Base-by-base conservation (phyloP, 2,797 vertebrate species). In the Rhodeus uyekii region DNA sequence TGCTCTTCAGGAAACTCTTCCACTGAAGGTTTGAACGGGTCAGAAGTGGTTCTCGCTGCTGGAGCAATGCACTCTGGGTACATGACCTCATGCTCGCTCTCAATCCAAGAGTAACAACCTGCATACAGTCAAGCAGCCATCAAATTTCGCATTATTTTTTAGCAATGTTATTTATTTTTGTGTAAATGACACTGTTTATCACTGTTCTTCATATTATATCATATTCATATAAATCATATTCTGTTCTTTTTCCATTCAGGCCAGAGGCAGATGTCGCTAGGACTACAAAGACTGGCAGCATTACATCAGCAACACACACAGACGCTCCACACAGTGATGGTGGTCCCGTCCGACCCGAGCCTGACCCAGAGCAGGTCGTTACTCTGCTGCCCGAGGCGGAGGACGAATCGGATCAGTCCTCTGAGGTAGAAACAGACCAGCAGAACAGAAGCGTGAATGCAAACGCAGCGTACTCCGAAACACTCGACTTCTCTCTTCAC, bases 301-400 rank as follows among this genome's bases (percentile, higher is more conserved):
- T 72, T 22, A 42, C 36, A 0, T 6, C 63, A 2, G 9, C 46
- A 1, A 3, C 55, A 3, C n/a, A 82, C 46, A 29, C 65, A 13
- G 85, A 77, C 12, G 24, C 84, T 29, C 24, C 55, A 60, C 27
- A 2, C 73, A 55, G 77, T 74, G 5, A 82, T 53, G 81, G 39
- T 39, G 12, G 48, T 5, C 83, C 81, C 0, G 61, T 68, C 5
- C 64, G 44, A 2, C 84, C 84, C 36, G 27, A 80, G 5, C 8
- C 72, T 38, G 92, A 91, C 87, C 93, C 96, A 58, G 95, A 94
- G 85, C 93, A 90, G 12, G 94, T 96, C 27, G 94, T 97, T 75
- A 95, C 92, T 38, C 91, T 96, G 6, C 91, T 97, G 42, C 95
- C 95, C 55, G 95, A 95, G 44, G 95, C 91, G 0, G 90, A 97